These are phyloP conservation scores for Sphenodon punctatus DNA, from an alignment of 2,797 vertebrate species.

Conservation along the genomic window DNA sequence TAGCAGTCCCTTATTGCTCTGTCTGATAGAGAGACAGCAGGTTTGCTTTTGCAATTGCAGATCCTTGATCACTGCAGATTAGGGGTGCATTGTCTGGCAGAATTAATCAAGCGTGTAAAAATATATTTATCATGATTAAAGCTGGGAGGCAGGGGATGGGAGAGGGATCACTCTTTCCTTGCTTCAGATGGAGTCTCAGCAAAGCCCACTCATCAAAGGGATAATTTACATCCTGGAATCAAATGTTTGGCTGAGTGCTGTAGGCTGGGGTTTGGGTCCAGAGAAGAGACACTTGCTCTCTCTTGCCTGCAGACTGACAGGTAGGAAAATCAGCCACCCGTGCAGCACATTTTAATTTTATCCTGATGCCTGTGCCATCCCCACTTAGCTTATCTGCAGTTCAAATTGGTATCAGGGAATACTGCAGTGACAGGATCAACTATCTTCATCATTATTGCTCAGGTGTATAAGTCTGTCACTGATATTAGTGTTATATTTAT, in stretches of 20 bases:
- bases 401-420: neutral
- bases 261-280: conserved; percentile 31
- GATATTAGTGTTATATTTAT: neutral
- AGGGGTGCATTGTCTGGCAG: conserved; percentile 68
- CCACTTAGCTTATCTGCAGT: conserved; percentile 17
- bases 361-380: neutral
- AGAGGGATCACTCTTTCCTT: conserved; percentile 23
- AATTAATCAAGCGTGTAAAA: conserved; percentile 73
- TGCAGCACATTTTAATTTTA: conserved; percentile 31
- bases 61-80: conserved; percentile 72
- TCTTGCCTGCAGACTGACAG: neutral
- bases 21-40: conserved; percentile 70
- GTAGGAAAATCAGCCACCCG: conserved; percentile 42
- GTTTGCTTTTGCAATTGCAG: conserved; percentile 61
- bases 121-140: conserved; percentile 71
- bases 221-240: conserved; percentile 43
- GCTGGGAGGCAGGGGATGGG: conserved; percentile 20
- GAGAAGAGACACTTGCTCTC: conserved; percentile 6
- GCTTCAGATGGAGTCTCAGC: conserved; percentile 22
- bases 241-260: conserved; percentile 13
- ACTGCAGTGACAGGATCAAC: neutral
- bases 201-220: conserved; percentile 45
- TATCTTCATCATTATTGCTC: neutral
- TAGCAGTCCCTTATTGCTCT: conserved; percentile 56
- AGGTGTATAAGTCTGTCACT: neutral